Evolutionary conservation across 2,797 vertebrate genomes (phyloP), one percentile per base, ranked within the genome.

Genomic region (Mastacembelus armatus): DNA sequence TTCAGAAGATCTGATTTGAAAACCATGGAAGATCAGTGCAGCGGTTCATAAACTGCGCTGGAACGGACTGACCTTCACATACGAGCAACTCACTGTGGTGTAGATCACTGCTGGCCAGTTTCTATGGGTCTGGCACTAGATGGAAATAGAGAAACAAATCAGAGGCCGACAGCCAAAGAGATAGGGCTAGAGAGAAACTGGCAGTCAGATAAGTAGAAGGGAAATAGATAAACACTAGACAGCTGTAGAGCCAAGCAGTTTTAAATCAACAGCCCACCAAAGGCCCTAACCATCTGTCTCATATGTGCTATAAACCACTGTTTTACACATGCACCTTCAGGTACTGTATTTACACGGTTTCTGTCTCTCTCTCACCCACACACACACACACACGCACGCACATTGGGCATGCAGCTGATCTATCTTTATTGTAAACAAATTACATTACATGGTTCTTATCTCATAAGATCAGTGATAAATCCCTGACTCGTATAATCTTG

Each of bases 181-280:
- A 38, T 36, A n/a, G 35, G 66, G 39, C 50, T 63, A 57, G 72
- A 61, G 47, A 72, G 52, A 71, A 72, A 71, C 60, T 74, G 74
- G 74, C 72, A 81, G 58, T 47, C 62, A 68, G 66, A 74, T 78
- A 50, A 81, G 83, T 59, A 57, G 74, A 77, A 66, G 38, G 54
- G 64, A 78, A 58, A 66, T 35, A 73, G 58, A 77, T 74, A 67
- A 78, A 85, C 66, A 79, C 12, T 1, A 40, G 59, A 62, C 65
- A 81, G 84, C 77, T 81, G 81, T 49, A 69, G 61, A 78, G 64
- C 32, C 3, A 55, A 84, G 77, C 60, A 54, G 21, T 64, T 82
- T 77, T 36, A 71, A 77, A 68, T 72, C 45, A 78, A 45, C 70
- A 74, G 72, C 40, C 33, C 43, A 66, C 43, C 45, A 69, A 63